These are phyloP conservation scores for Sciurus niger DNA, from an alignment of 2,113 vertebrate genomes.

Conservation along the genomic window DNA sequence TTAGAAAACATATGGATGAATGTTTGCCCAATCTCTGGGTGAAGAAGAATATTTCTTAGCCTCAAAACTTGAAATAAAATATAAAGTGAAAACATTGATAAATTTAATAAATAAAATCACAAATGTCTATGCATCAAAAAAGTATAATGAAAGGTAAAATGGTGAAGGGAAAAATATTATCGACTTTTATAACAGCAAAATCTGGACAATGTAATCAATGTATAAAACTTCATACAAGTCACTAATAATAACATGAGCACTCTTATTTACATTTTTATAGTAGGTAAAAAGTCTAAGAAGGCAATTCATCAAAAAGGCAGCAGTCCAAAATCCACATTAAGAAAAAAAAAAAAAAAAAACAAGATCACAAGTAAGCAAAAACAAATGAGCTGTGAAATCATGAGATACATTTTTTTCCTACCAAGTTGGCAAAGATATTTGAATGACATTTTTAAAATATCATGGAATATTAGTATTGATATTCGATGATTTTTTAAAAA, in stretches of 20 bases:
- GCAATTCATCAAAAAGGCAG: neutral
- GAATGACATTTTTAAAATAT: neutral
- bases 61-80: neutral
- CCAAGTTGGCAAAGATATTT: neutral
- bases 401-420: neutral
- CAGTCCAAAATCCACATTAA: constrained; percentile 24
- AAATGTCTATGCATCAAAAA: neutral
- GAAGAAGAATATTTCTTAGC: neutral
- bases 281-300: neutral
- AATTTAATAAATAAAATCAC: neutral
- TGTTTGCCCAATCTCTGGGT: neutral
- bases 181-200: neutral
- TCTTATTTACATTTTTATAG: neutral
- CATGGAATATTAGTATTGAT: neutral
- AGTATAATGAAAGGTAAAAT: neutral
- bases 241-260: neutral
- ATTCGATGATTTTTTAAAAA: neutral
- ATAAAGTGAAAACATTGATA: neutral
- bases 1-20: neutral
- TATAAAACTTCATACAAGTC: neutral
- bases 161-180: neutral
- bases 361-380: neutral
- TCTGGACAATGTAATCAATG: neutral
- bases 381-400: neutral
- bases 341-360: neutral